Conservation (phyloP, 2,113 vertebrate species). For the Bucco capensis region DNA sequence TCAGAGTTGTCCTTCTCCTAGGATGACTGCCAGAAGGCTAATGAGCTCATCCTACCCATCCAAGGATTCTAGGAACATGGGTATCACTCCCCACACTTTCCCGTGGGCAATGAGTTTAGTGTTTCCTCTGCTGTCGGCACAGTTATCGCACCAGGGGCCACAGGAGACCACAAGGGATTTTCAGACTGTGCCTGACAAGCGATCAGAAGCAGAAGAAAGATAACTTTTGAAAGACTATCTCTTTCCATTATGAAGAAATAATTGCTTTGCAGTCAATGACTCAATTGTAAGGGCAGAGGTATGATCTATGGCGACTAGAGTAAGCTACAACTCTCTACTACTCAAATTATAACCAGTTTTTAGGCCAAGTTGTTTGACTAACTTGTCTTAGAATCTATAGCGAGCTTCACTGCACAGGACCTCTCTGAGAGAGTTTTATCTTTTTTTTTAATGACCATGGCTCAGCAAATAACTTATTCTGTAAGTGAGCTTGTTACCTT, state of each 20-base stretch:
- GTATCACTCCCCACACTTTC: too few species aligned
- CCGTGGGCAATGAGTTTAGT: too few species aligned
- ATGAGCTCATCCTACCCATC: too few species aligned
- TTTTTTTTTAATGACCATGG: background rate
- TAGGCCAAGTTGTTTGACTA: background rate
- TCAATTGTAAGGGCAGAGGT: background rate
- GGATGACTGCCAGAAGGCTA: too few species aligned
- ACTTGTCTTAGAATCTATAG: background rate
- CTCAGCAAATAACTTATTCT: background rate
- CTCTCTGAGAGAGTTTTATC: too few species aligned
- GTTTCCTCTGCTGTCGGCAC: too few species aligned
- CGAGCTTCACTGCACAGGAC: background rate
- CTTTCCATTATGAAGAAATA: background rate
- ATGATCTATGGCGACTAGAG: background rate
- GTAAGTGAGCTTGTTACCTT: background rate
- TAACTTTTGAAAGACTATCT: background rate
- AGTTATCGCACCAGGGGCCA: too few species aligned
- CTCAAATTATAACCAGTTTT: background rate
- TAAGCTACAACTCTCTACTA: background rate
- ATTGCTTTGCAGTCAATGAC: background rate
- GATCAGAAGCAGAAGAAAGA: background rate
- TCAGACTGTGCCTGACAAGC: too few species aligned
- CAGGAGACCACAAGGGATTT: too few species aligned
- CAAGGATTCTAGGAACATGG: too few species aligned
- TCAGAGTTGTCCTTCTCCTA: too few species aligned